Conservation (phyloP, 1,140 invertebrate genomes). For the Apolygus lucorum region DNA sequence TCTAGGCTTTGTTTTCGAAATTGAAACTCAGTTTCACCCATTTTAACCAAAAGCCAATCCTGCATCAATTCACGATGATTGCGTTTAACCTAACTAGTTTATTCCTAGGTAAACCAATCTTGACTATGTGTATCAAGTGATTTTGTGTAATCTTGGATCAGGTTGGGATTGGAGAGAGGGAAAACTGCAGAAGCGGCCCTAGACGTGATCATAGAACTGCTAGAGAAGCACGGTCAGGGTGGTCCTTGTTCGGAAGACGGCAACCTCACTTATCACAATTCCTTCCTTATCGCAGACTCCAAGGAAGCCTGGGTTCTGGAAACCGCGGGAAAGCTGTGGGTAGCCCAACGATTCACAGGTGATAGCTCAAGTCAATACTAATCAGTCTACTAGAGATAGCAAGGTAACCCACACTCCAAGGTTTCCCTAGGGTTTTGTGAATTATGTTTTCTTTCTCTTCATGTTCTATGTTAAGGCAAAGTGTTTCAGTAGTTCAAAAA, state of each 20-base stretch:
- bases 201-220: conserved; percentile 51
- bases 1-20: too few relatives aligned
- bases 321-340: conserved; percentile 65
- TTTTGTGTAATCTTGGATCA: conserved; percentile 42
- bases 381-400: conserved; percentile 27
- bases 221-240: conserved; percentile 61
- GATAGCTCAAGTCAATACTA: too few relatives aligned
- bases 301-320: conserved; percentile 61
- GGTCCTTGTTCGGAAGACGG: conserved; percentile 54
- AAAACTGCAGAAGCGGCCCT: conserved; percentile 51
- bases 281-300: conserved; percentile 55
- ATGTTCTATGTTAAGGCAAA: conserved; percentile 15
- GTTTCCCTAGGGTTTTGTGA: neutral
- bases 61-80: too few relatives aligned
- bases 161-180: conserved; percentile 57
- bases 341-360: conserved; percentile 58
- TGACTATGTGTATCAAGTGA: too few relatives aligned
- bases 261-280: conserved; percentile 52
- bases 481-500: too few relatives aligned
- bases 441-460: neutral
- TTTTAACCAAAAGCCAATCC: too few relatives aligned
- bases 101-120: too few relatives aligned
- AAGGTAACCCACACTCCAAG: too few relatives aligned
- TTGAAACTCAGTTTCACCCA: too few relatives aligned
- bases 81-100: too few relatives aligned